phyloP scores from a whole-genome alignment of 2,888 invertebrate species.

The Geophilus truncorum region DNA sequence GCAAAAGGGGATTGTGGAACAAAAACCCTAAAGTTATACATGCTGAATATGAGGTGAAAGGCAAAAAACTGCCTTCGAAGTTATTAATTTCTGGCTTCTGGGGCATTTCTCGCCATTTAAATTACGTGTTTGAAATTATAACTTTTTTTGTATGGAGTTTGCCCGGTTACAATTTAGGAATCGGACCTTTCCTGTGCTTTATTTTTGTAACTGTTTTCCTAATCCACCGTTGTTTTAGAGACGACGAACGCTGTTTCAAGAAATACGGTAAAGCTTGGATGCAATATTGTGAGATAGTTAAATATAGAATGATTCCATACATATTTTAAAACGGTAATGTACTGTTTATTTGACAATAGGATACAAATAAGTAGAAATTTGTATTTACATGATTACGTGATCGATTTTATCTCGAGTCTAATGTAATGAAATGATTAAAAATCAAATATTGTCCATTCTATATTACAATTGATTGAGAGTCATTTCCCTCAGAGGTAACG shows the following conservation, averaged over 20 bases:
- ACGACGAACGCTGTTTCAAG: slow-evolving; percentile 55
- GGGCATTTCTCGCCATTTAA: slow-evolving; percentile 57
- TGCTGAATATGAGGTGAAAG: slow-evolving; percentile 45
- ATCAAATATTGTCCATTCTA: too few relatives aligned
- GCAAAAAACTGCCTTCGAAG: slow-evolving; percentile 44
- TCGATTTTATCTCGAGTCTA: too few relatives aligned
- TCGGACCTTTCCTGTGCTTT: slow-evolving; percentile 54
- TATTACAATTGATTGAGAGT: too few relatives aligned
- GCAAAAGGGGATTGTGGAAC: slow-evolving; percentile 47
- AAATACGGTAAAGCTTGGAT: slow-evolving; percentile 57
- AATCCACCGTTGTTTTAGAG: slow-evolving; percentile 53
- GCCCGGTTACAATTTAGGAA: slow-evolving; percentile 48
- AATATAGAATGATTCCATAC: slow-evolving; percentile 55
- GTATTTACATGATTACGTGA: too few relatives aligned
- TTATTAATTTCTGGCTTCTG: slow-evolving; percentile 57
- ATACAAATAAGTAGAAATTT: too few relatives aligned
- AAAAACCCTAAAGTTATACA: slow-evolving; percentile 47
- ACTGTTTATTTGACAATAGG: too few relatives aligned
- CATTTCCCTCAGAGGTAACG: too few relatives aligned
- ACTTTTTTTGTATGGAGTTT: slow-evolving; percentile 54
- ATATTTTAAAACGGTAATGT: too few relatives aligned
- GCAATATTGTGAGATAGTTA: slow-evolving; percentile 54
- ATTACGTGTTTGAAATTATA: slow-evolving; percentile 57
- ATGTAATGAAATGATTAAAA: too few relatives aligned
- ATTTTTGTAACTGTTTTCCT: slow-evolving; percentile 52